These are phyloP conservation scores for Psix sp. DNA, from an alignment of 1,140 invertebrate species.

Conservation along the genomic window DNA sequence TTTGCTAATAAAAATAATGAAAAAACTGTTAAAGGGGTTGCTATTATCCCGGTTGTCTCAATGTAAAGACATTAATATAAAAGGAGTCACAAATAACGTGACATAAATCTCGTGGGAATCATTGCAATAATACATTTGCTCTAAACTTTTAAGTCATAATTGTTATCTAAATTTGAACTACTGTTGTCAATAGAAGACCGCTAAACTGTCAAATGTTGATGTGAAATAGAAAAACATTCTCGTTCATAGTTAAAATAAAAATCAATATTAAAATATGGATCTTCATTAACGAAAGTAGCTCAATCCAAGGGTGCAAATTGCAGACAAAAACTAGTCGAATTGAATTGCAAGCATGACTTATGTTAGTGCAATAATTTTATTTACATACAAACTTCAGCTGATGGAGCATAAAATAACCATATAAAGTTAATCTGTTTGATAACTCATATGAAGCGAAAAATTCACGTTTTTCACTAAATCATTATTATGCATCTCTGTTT, in stretches of 20 bases:
- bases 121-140: constrained; percentile 67
- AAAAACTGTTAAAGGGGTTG: constrained; percentile 31
- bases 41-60: constrained; percentile 55
- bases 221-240: background rate
- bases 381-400: constrained; percentile 48
- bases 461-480: constrained; percentile 43
- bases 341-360: constrained; percentile 34
- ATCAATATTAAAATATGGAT: too few relatives aligned
- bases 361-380: constrained; percentile 47
- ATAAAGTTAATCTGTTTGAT: constrained; percentile 16
- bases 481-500: too few relatives aligned
- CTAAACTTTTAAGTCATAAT: constrained; percentile 59
- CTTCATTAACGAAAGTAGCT: constrained; percentile 20
- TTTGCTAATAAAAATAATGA: constrained; percentile 71
- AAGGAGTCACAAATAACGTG: constrained; percentile 68
- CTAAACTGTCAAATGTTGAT: too few relatives aligned
- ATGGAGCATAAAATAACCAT: constrained; percentile 38
- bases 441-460: constrained; percentile 36
- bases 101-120: constrained; percentile 50
- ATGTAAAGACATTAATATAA: constrained; percentile 66
- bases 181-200: constrained; percentile 60
- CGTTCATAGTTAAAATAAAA: background rate
- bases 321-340: constrained; percentile 16
- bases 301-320: constrained; percentile 49
- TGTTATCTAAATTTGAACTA: constrained; percentile 55